Base-by-base conservation (phyloP, 2,797 vertebrate genomes). In the Falco naumanni region DNA sequence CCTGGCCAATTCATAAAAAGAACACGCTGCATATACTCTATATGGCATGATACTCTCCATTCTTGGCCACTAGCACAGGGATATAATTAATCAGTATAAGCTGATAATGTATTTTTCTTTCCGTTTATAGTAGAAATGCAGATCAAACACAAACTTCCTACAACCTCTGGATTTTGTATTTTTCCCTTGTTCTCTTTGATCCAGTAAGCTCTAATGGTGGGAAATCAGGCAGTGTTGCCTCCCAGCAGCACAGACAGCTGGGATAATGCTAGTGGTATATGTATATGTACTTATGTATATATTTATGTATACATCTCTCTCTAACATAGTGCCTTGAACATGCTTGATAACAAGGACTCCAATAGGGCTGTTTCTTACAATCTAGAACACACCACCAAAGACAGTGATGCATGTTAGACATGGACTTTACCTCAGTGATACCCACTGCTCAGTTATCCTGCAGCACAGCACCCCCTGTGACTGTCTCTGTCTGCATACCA, bases 71-170 rank as follows among this genome's bases (percentile, higher is more conserved):
- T 59, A 93, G 82, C 48, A 92, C 50, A 90, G 72, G 74, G 61
- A 93, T 91, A 75, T 89, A 96, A 97, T 95, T 92, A 92, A 93
- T 84, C 80, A 82, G 33, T 59, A 93, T 90, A 75, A 96, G 56
- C 70, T 47, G 66, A 90, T 91, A 84, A 84, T 3, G 6, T 92
- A 65, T 43, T 96, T 91, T 89, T 88, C 85, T 69, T 95, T 94
- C 79, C 28, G 28, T 90, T 94, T 94, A 31, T 59, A 64, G 74
- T 72, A 89, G 64, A 96, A 95, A 89, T 47, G 41, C 59, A 90
- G 61, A 88, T 92, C 76, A 87, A 93, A 82, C 34, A 65, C 37
- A 83, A 78, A 59, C 34, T 80, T 72, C 66, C 89, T 76, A 80
- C 31, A 82, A 13, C 47, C 59, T 95, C 65, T 84, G 54, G 41